Conservation (phyloP, 2,113 vertebrate genomes). For the Ceyx melanurus region DNA sequence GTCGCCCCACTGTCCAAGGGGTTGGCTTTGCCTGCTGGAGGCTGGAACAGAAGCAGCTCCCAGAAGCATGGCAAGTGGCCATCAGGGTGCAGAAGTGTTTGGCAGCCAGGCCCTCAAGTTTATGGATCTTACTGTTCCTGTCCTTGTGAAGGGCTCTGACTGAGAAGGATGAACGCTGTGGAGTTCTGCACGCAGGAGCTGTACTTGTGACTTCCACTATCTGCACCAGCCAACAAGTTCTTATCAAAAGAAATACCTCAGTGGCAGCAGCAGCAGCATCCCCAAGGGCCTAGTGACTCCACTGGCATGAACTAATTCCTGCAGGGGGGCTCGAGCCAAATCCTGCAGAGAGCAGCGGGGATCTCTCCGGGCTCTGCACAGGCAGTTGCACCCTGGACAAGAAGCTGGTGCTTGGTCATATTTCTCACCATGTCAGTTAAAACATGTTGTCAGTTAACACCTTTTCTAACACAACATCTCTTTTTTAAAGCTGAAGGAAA, state of each 20-base stretch:
- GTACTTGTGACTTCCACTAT: neutral
- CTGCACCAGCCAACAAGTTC: slow-evolving; percentile 19
- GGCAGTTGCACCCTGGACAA: neutral
- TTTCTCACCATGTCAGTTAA: slow-evolving; percentile 43
- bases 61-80: neutral
- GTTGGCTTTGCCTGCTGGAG: neutral
- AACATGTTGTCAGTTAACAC: slow-evolving; percentile 47
- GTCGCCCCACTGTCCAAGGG: neutral
- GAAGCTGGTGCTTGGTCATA: slow-evolving; percentile 18
- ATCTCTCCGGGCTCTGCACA: slow-evolving; percentile 34
- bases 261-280: neutral
- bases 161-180: neutral
- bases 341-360: slow-evolving; percentile 23
- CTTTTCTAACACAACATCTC: slow-evolving; percentile 26
- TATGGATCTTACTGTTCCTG: neutral
- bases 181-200: neutral
- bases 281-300: slow-evolving; percentile 20
- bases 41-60: neutral
- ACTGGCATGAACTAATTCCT: slow-evolving; percentile 35
- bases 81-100: neutral
- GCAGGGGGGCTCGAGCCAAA: slow-evolving; percentile 55
- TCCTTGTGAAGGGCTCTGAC: neutral
- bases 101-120: neutral
- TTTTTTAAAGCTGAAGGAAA: slow-evolving; percentile 9
- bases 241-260: slow-evolving; percentile 53